phyloP scores from a whole-genome alignment of 2,113 vertebrate species.

The Megaceryle maxima region DNA sequence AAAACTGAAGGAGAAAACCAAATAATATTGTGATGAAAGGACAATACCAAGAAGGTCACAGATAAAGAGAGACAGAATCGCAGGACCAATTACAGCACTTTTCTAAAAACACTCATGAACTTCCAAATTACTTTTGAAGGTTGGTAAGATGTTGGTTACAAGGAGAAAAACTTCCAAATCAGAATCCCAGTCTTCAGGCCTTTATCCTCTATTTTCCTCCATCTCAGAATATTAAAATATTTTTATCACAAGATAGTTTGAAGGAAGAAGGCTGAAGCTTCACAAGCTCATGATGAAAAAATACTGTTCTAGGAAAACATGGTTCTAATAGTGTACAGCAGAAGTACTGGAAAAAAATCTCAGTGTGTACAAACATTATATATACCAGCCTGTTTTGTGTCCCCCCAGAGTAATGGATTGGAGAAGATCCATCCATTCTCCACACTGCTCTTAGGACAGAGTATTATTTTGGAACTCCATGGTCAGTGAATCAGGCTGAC shows the following conservation, averaged over 20 bases:
- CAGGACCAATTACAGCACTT: not conserved
- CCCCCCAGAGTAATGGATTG: not conserved
- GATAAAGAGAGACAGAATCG: not conserved
- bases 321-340: not conserved
- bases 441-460: not conserved
- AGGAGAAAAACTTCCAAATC: not conserved
- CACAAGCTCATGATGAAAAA: not conserved
- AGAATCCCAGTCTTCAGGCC: not conserved
- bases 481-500: not conserved
- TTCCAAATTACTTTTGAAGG: not conserved
- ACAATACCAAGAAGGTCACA: not conserved
- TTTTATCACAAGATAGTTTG: not conserved
- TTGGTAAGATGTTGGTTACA: not conserved
- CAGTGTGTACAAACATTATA: not conserved
- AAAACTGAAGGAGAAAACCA: conserved; percentile 72
- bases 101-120: not conserved
- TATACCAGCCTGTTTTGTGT: not conserved
- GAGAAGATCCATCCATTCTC: not conserved
- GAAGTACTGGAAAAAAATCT: not conserved
- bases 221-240: not conserved
- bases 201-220: not conserved
- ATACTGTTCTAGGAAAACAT: not conserved
- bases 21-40: not conserved
- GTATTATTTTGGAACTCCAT: not conserved
- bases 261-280: not conserved